Evolutionary conservation across 2,113 vertebrate species (phyloP).

Genomic region (Rutilus rutilus): DNA sequence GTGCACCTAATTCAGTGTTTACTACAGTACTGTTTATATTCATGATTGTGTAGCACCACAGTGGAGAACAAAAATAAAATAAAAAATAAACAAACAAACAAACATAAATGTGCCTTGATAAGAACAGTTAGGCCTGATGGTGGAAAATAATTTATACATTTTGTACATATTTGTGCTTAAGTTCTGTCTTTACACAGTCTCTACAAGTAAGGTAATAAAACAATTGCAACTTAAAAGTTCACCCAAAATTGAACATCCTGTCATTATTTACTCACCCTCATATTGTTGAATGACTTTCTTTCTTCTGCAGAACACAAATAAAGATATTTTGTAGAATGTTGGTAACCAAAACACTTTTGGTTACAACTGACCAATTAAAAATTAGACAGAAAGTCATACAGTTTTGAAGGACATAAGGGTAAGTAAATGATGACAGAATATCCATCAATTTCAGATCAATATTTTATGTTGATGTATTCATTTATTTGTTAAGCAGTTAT

Average conservation of each 20-base stretch:
- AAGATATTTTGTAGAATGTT: not conserved
- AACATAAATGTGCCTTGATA: not conserved
- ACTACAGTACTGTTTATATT: not conserved
- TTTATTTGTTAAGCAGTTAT: conserved; percentile 1
- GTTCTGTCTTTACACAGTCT: not conserved
- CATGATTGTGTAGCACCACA: not conserved
- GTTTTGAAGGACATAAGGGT: not conserved
- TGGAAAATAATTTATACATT: too few species aligned
- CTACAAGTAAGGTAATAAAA: too few species aligned
- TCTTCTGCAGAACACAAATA: not conserved
- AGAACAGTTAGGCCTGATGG: not conserved
- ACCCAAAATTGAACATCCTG: not conserved
- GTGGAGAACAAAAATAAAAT: not conserved
- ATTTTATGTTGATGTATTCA: not conserved
- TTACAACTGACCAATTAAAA: too few species aligned
- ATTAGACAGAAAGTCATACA: not conserved
- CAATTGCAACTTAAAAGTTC: too few species aligned
- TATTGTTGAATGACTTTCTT: not conserved
- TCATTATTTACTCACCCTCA: not conserved
- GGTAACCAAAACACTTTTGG: too few species aligned
- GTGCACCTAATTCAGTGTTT: not conserved
- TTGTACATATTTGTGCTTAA: not conserved
- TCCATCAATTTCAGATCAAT: not conserved
- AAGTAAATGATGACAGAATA: not conserved
- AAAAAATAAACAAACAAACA: too few species aligned